Evolutionary conservation across 2,113 vertebrate genomes (phyloP), one percentile per base, ranked within the genome.

Genomic region (Butorides virescens): DNA sequence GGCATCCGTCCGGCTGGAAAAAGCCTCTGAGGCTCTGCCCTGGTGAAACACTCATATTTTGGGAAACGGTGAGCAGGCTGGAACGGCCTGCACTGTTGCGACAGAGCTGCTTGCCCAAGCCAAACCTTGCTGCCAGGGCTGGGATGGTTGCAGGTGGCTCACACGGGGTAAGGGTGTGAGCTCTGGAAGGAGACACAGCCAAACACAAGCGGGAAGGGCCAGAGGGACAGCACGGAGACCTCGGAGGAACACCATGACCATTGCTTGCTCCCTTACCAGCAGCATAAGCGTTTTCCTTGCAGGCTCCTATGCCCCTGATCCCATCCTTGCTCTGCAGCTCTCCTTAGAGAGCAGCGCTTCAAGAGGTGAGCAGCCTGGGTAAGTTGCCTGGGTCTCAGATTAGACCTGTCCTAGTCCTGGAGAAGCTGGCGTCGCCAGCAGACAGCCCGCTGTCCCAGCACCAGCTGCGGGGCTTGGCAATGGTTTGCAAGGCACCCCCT

Each of bases 401-500:
- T 68, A 95, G 55, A 78, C 50, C 58, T 94, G 77, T n/a, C 37
- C 53, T 62, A 21, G 46, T 59, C 74, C 34, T 76, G 81, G 74
- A 93, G 94, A 82, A 85, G 34, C 39, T 66, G 55, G 84, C 13
- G 0, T 78, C 66, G 13, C 73, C 63, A 94, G 65, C 70, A 94
- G 86, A 42, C 75, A 92, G 46, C 73, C 83, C 86, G 42, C 56
- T 79, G 92, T 87, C 93, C 81, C 78, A 90, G 89, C 62, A 95
- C 50, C 89, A 95, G 89, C 94, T 85, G 91, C 0, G 1, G 91
- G 81, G 67, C 67, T 92, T 94, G 77, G 96, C 74, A 0, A 32
- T 78, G 62, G 46, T 75, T 96, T 32, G n/a, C 50, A 44, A 95
- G 87, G 84, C 77, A 93, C 49, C 95, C 85, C 92, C 92, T 83